Base-by-base conservation (phyloP, 2,797 vertebrate species). In the Vespertilio murinus region DNA sequence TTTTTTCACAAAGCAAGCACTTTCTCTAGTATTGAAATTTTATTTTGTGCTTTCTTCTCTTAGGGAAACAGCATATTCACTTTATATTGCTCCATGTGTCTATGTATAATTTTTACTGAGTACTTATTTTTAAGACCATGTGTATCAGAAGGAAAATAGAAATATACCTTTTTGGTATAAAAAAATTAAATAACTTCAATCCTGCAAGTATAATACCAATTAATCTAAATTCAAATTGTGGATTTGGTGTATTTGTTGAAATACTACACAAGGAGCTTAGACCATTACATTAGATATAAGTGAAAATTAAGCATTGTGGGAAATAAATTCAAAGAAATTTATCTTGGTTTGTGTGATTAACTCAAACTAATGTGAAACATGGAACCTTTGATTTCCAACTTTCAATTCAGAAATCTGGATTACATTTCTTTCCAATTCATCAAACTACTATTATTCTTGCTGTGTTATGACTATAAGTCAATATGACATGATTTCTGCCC, bases 11-110 rank as follows among this genome's bases (percentile, higher is more conserved):
- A 71, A 85, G 69, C 11, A 30, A 80, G 16, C 10, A 28, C n/a
- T 82, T 82, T 87, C 91, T 40, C 65, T 83, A 71, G 49, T 65
- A 35, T 54, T 70, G 80, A 69, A 92, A 78, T 88, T 95, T 86
- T 33, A 81, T 80, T 33, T 54, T 84, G 54, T 84, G 33, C 33
- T 74, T 56, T 73, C 3, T 67, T 88, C 47, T 28, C 7, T 82
- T 75, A 70, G 22, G 38, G 14, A 14, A 45, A 6, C 20, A 56
- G 25, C 8, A 38, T 25, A 52, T 80, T 75, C 33, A 70, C 28
- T 89, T 90, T 45, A 70, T 47, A 77, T 56, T 87, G 47, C 65
- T 88, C 77, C n/a, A 56, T 33, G 9, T 33, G 30, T 82, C 14
- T 88, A 11, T 83, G 28, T 35, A n/a, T 64, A 73, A 54, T 64